Percentiles rank a stretch among this genome's conserved stretches.
Conservation (phyloP, 2,113 vertebrate genomes). For the Opisthocomus hoazin region DNA sequence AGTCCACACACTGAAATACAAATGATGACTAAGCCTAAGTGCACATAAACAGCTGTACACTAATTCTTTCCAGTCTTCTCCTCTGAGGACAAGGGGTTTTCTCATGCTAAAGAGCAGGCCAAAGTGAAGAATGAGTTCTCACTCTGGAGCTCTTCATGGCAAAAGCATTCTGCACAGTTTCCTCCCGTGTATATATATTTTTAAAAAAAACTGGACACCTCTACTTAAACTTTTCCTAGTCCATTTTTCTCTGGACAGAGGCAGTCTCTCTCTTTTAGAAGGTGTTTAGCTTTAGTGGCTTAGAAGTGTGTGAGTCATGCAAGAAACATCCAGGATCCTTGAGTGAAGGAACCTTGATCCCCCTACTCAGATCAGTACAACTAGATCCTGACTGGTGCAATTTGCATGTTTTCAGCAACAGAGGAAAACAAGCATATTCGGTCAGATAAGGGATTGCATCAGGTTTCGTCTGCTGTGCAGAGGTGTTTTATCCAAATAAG, state of each 20-base stretch:
- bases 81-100: neutral
- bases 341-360: slow-evolving; percentile 36
- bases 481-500: slow-evolving; percentile 37
- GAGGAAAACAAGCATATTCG: slow-evolving; percentile 27
- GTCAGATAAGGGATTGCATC: slow-evolving; percentile 54
- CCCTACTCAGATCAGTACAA: neutral
- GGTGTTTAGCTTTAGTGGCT: neutral
- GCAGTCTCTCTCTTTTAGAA: neutral
- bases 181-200: neutral
- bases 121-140: neutral
- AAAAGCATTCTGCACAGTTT: neutral
- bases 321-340: slow-evolving; percentile 40
- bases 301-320: slow-evolving; percentile 30
- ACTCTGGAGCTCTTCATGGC: neutral
- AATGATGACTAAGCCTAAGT: neutral
- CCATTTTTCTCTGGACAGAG: neutral
- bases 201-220: neutral
- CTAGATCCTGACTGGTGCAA: neutral
- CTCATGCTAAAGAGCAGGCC: neutral
- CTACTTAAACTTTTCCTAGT: neutral
- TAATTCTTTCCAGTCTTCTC: neutral
- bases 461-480: slow-evolving; percentile 39
- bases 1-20: neutral
- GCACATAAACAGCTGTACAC: neutral
- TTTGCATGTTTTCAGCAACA: neutral